Conservation (phyloP, 2,113 vertebrate species). For the Leuciscus idus region DNA sequence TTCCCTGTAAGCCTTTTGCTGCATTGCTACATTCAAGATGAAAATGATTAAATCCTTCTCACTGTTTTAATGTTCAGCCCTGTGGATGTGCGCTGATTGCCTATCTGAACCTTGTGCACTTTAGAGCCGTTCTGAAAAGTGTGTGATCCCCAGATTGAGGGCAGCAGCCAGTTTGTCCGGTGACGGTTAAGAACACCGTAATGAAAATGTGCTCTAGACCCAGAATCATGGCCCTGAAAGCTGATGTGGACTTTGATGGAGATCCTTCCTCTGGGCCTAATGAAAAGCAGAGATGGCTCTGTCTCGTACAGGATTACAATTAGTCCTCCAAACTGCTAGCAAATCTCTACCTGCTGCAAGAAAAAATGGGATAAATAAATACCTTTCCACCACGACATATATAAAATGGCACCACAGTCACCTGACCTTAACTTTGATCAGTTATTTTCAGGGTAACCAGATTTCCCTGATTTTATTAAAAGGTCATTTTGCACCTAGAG, state of each 20-base stretch:
- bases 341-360: slow-evolving; percentile 63
- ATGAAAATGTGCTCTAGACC: slow-evolving; percentile 45
- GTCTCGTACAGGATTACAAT: slow-evolving; percentile 65
- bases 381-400: slow-evolving; percentile 64
- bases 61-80: slow-evolving; percentile 9
- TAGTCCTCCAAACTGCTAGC: slow-evolving; percentile 56
- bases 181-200: slow-evolving; percentile 49
- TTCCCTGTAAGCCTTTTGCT: not conserved
- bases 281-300: slow-evolving; percentile 40
- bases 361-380: slow-evolving; percentile 66
- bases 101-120: slow-evolving; percentile 18
- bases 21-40: not conserved
- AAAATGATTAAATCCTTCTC: slow-evolving; percentile 25
- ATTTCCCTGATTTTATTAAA: slow-evolving; percentile 82
- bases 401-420: slow-evolving; percentile 66
- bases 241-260: slow-evolving; percentile 55
- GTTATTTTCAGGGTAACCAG: slow-evolving; percentile 80
- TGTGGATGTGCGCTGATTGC: slow-evolving; percentile 35
- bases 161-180: slow-evolving; percentile 24
- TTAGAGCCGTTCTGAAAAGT: not conserved
- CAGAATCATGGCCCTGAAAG: slow-evolving; percentile 45
- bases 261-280: slow-evolving; percentile 32
- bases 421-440: slow-evolving; percentile 78
- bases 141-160: slow-evolving; percentile 27
- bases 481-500: slow-evolving; percentile 78